Evolutionary conservation across 2,888 invertebrate genomes (phyloP).

Genomic region (Synanthedon myopaeformis): DNA sequence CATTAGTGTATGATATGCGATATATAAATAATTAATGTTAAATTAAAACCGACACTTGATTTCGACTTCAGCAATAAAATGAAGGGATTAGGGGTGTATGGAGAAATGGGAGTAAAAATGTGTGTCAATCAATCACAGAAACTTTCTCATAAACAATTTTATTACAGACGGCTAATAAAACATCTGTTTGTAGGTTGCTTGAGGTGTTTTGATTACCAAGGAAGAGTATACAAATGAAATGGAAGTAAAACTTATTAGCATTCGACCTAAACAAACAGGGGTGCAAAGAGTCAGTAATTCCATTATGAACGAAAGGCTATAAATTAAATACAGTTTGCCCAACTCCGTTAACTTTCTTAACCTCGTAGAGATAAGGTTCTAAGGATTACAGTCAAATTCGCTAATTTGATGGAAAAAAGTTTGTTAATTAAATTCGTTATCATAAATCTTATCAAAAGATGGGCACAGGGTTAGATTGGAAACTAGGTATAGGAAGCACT

Average conservation of each 20-base stretch:
- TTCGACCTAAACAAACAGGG: conserved; percentile 14
- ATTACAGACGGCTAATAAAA: too few relatives aligned
- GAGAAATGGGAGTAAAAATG: too few relatives aligned
- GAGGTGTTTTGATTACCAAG: too few relatives aligned
- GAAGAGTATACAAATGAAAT: too few relatives aligned
- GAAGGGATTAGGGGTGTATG: too few relatives aligned
- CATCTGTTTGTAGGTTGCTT: too few relatives aligned
- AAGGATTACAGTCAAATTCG: conserved; percentile 3
- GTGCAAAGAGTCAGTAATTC: conserved; percentile 8
- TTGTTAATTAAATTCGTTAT: conserved; percentile 5
- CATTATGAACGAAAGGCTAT: conserved; percentile 9
- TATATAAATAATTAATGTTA: too few relatives aligned
- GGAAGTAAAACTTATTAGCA: conserved; percentile 4
- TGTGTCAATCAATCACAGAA: too few relatives aligned
- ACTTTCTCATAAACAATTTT: too few relatives aligned
- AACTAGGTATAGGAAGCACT: background rate
- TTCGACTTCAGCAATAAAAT: too few relatives aligned
- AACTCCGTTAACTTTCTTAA: conserved; percentile 11
- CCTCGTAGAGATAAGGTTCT: conserved; percentile 5
- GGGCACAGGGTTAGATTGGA: background rate
- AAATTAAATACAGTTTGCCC: conserved; percentile 10
- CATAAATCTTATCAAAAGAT: conserved; percentile 2
- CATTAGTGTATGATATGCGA: too few relatives aligned
- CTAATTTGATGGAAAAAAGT: conserved; percentile 7
- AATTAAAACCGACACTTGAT: too few relatives aligned